phyloP scores from a whole-genome alignment of 2,113 vertebrate genomes.

The Myanophis thanlyinensis region DNA sequence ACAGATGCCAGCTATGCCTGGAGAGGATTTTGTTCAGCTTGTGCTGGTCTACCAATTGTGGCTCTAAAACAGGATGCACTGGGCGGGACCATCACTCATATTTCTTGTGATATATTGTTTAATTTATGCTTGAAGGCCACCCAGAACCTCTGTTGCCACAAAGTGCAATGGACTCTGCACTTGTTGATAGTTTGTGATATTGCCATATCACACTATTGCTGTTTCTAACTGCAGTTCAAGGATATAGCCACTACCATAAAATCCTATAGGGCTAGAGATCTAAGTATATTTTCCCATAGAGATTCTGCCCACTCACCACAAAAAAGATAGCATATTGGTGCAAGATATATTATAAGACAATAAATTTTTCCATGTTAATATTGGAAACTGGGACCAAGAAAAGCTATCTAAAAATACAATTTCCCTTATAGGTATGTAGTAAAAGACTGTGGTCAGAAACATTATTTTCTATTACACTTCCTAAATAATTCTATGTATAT shows the following conservation, averaged over 20 bases:
- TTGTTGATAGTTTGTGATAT: background rate
- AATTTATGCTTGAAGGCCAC: background rate
- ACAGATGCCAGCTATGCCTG: background rate
- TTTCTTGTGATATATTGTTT: background rate
- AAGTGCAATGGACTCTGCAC: background rate
- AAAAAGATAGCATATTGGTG: background rate
- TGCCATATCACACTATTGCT: background rate
- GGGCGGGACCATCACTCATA: background rate
- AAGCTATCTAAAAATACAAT: background rate
- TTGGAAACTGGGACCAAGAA: background rate
- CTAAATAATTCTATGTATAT: background rate
- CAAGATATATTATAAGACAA: background rate
- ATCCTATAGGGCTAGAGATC: background rate
- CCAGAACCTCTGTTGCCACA: background rate
- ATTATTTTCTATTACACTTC: background rate
- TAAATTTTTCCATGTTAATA: background rate
- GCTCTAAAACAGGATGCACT: background rate
- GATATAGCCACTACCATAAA: background rate
- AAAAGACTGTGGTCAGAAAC: background rate
- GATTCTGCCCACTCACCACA: background rate
- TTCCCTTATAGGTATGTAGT: background rate
- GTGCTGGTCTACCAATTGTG: background rate
- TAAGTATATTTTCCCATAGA: background rate
- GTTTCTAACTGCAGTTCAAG: background rate
- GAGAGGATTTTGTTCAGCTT: background rate